Evolutionary conservation across 2,797 vertebrate species (phyloP), one percentile per base, ranked within the genome.

Genomic region (Sebastes hubbsi): DNA sequence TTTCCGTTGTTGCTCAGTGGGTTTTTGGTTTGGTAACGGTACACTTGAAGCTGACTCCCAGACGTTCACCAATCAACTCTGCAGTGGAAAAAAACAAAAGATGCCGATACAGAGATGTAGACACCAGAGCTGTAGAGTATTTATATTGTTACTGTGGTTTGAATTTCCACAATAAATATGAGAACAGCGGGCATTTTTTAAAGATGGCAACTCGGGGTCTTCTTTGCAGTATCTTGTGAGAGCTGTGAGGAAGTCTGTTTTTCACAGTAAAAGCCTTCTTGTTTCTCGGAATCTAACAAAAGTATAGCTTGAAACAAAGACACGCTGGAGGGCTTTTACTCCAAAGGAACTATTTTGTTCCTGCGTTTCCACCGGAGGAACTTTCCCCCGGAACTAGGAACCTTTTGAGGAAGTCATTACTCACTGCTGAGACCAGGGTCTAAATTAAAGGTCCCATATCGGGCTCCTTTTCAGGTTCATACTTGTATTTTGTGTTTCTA

Each of bases 1-100:
- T 85, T 90, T 86, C 89, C 80, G 0, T 73, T 14, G 63, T 30
- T 74, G 81, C 81, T 88, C 71, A 62, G 9, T 55, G 65, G 65
- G 55, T 60, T 85, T 67, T 75, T 46, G 65, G 79, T 59, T 74
- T 63, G 62, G 78, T 73, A 55, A 71, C 24, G 25, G 42, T 54
- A 49, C 68, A 52, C 55, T 68, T 20, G 70, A 67, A 75, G 69
- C 72, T 12, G 63, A 29, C 72, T 81, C 24, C 65, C 38, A 58
- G 60, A 66, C 12, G 8, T 18, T 59, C 78, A 61, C 46, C 54
- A 65, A 46, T 36, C 75, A 29, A 30, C 22, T 60, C 65, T 36
- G 56, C 49, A 67, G 77, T 68, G 73, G 77, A 75, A 80, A 85
- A 70, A 70, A 71, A 8, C 34, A 61, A 56, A 60, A 49, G 54